phyloP scores from a whole-genome alignment of 1,140 invertebrate genomes.

The Limonius californicus region DNA sequence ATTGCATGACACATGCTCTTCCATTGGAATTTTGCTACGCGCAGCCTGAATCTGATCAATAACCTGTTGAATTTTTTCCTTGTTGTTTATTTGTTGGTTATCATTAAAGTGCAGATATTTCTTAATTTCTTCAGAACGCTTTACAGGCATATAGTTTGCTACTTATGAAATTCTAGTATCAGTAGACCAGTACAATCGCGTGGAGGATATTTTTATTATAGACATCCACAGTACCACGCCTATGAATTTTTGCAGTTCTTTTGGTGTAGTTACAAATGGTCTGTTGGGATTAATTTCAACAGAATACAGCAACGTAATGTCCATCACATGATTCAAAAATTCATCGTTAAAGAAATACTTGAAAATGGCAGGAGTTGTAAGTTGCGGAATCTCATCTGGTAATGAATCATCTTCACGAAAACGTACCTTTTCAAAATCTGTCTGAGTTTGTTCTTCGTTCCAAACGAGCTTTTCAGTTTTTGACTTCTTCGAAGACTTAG shows the following conservation, averaged over 20 bases:
- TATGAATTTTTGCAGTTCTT: conserved; percentile 37
- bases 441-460: too few relatives aligned
- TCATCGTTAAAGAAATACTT: too few relatives aligned
- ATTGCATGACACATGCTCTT: conserved; percentile 39
- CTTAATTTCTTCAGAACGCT: conserved; percentile 37
- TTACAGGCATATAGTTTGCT: conserved; percentile 32
- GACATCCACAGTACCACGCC: conserved; percentile 33
- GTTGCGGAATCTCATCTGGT: too few relatives aligned
- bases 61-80: conserved; percentile 34
- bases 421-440: too few relatives aligned
- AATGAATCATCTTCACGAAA: too few relatives aligned
- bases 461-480: too few relatives aligned
- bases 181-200: conserved; percentile 32
- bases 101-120: conserved; percentile 38
- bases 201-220: conserved; percentile 27
- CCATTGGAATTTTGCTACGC: conserved; percentile 32
- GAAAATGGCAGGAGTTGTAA: too few relatives aligned
- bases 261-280: conserved; percentile 21
- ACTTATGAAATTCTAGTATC: conserved; percentile 29
- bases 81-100: conserved; percentile 24
- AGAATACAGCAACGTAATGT: too few relatives aligned
- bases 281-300: background rate
- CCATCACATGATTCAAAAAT: too few relatives aligned
- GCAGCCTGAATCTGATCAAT: conserved; percentile 29
- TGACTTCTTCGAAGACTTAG: too few relatives aligned